A percentile compares a stretch with the other conserved stretches of the same genome.
These are phyloP conservation scores for Salticus scenicus DNA, from an alignment of 2,888 invertebrate species.

Conservation along the genomic window DNA sequence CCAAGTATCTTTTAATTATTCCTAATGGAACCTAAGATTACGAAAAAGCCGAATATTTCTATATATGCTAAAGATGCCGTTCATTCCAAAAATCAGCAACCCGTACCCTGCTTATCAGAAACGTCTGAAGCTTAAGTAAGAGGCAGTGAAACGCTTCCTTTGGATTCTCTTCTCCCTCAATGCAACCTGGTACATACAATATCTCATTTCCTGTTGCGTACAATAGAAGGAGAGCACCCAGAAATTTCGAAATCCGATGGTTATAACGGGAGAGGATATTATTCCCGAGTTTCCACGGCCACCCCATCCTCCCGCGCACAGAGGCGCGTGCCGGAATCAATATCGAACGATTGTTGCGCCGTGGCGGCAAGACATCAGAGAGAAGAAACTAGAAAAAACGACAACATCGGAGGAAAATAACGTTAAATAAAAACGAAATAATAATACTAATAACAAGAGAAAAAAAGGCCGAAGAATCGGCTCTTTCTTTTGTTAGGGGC, in stretches of 20 bases:
- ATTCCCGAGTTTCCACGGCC: conserved; percentile 26
- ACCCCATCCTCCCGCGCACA: neutral
- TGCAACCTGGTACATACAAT: conserved; percentile 42
- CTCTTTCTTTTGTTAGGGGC: conserved; percentile 51
- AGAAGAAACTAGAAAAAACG: neutral
- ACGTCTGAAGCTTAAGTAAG: conserved; percentile 57
- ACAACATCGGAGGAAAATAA: conserved; percentile 10
- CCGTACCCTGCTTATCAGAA: neutral
- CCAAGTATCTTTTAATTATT: neutral
- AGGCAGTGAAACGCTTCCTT: conserved; percentile 62
- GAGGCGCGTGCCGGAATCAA: conserved; percentile 44
- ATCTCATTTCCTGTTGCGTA: conserved; percentile 70
- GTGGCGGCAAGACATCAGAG: conserved; percentile 10
- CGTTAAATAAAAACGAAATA: conserved; percentile 51
- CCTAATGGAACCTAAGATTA: neutral
- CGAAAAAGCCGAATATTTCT: neutral
- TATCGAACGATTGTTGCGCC: conserved; percentile 62
- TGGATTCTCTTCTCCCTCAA: conserved; percentile 5
- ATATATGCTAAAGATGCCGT: neutral
- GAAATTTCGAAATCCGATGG: conserved; percentile 59
- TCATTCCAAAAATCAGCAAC: neutral
- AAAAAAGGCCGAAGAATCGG: conserved; percentile 22
- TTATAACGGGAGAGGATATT: conserved; percentile 62
- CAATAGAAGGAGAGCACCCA: conserved; percentile 42
- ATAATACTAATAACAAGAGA: conserved; percentile 57